Percentiles rank a stretch among this genome's conserved stretches.
These are phyloP conservation scores for Morelia viridis DNA, from an alignment of 2,797 vertebrate genomes.

Conservation along the genomic window DNA sequence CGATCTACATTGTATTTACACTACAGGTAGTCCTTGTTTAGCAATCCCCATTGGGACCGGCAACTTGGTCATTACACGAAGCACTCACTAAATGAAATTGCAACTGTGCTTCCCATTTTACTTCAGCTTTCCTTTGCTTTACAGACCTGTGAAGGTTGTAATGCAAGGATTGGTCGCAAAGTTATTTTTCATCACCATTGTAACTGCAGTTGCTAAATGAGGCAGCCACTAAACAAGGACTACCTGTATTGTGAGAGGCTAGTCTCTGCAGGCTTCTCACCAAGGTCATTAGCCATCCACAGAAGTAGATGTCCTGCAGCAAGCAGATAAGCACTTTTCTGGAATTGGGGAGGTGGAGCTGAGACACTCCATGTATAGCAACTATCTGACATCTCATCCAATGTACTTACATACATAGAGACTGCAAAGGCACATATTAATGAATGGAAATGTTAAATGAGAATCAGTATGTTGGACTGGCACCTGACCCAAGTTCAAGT, in stretches of 20 bases:
- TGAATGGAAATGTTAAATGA: neutral
- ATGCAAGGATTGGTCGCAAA: neutral
- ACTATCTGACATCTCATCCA: neutral
- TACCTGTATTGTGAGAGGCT: neutral
- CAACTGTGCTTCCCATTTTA: neutral
- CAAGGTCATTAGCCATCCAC: neutral
- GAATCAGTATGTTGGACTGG: neutral
- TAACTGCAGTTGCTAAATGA: neutral
- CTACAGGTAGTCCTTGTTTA: neutral
- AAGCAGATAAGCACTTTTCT: neutral
- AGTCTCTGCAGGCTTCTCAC: neutral
- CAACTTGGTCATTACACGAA: too few relatives aligned
- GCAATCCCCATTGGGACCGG: neutral
- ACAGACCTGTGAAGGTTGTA: neutral
- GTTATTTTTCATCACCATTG: neutral
- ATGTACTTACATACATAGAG: neutral
- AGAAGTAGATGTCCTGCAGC: neutral
- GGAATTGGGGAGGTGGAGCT: neutral
- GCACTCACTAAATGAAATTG: neutral
- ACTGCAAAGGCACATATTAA: neutral
- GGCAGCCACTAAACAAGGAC: neutral
- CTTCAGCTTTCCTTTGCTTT: neutral
- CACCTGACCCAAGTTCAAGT: neutral
- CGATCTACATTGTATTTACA: neutral
- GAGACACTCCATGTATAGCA: neutral